phyloP scores from a whole-genome alignment of 2,888 invertebrate species.

The Rotaria magnacalcarata region DNA sequence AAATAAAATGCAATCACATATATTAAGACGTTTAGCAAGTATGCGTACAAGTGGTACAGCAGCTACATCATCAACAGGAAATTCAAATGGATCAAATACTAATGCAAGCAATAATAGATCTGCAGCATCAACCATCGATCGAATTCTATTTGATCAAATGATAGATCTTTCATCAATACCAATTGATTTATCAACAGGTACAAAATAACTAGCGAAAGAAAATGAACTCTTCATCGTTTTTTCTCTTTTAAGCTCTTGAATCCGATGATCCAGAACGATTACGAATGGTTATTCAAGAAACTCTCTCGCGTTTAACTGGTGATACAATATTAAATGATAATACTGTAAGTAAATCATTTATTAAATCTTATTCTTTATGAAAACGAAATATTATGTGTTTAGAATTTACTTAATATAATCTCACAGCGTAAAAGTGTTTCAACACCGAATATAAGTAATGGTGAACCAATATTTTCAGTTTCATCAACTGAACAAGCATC shows the following conservation, averaged over 20 bases:
- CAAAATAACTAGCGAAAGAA: neutral
- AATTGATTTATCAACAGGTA: slow-evolving; percentile 18
- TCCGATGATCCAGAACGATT: slow-evolving; percentile 30
- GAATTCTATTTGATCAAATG: slow-evolving; percentile 25
- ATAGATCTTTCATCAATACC: slow-evolving; percentile 23
- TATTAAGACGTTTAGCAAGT: neutral
- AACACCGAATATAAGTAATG: slow-evolving; percentile 74
- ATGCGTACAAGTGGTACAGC: neutral
- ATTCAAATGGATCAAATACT: neutral
- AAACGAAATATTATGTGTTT: neutral
- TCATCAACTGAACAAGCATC: slow-evolving; percentile 88
- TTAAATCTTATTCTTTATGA: too few relatives aligned
- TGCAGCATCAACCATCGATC: neutral
- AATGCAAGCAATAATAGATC: neutral
- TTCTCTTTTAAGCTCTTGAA: neutral
- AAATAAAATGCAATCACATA: slow-evolving; percentile 36
- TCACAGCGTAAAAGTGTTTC: slow-evolving; percentile 78
- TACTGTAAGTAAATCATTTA: neutral
- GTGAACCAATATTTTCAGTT: slow-evolving; percentile 76
- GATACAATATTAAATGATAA: slow-evolving; percentile 2
- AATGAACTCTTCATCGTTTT: neutral
- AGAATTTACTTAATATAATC: slow-evolving; percentile 25
- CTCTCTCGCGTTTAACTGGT: neutral
- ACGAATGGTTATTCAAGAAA: slow-evolving; percentile 8
- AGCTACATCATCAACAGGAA: neutral